Percentiles rank a stretch among this genome's conserved stretches.
phyloP scores from a whole-genome alignment of 2,113 vertebrate genomes.

The Elephantulus edwardii region DNA sequence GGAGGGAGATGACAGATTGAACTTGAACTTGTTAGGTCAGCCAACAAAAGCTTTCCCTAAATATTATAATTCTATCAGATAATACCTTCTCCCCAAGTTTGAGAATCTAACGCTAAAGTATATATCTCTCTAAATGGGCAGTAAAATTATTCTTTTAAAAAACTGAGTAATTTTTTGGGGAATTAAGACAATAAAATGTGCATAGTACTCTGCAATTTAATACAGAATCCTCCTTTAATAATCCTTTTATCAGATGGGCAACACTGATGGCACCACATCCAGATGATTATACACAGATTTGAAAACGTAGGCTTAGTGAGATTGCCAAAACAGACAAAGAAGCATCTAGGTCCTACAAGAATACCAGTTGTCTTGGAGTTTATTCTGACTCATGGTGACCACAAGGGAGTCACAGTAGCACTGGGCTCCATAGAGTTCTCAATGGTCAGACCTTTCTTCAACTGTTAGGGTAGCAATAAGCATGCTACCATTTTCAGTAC shows the following conservation, averaged over 20 bases:
- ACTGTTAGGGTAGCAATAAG: neutral
- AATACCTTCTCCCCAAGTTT: neutral
- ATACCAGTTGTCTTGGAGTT: neutral
- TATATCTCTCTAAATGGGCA: neutral
- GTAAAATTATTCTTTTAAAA: conserved; percentile 17
- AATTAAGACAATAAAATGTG: conserved; percentile 12
- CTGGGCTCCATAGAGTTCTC: neutral
- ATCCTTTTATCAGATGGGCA: neutral
- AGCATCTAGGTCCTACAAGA: neutral
- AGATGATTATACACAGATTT: neutral
- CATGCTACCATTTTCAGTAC: neutral
- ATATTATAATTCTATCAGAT: conserved; percentile 39
- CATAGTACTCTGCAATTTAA: neutral
- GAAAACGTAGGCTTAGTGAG: conserved; percentile 3
- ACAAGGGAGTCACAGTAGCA: neutral
- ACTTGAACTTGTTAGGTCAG: conserved; percentile 42
- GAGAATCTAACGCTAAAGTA: neutral
- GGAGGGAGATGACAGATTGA: neutral
- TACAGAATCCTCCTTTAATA: neutral
- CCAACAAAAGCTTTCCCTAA: conserved; percentile 57
- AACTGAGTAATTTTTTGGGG: neutral
- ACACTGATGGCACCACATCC: neutral
- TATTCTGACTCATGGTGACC: neutral
- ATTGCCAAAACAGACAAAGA: neutral
- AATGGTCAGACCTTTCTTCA: neutral